A percentile compares a stretch with the other conserved stretches of the same genome.
Evolutionary conservation across 2,888 invertebrate genomes (phyloP).

Genomic region (Steinernema hermaphroditum): DNA sequence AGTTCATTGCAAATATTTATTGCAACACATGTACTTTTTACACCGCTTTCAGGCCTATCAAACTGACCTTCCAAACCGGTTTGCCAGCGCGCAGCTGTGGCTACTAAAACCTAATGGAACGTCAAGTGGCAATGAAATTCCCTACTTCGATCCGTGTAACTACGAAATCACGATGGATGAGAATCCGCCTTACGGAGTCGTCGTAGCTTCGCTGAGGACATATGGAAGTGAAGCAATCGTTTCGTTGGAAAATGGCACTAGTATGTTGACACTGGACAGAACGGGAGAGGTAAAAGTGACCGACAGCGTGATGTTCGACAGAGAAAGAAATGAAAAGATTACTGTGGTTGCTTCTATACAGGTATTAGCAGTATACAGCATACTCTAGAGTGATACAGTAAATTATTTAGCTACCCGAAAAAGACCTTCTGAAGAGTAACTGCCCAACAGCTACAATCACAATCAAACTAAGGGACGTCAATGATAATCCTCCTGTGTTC

Average conservation of each 20-base stretch:
- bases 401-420: not conserved
- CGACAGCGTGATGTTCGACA: not conserved
- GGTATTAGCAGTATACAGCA: not conserved
- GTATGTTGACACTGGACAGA: not conserved
- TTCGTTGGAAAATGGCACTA: not conserved
- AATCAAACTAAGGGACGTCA: conserved; percentile 58
- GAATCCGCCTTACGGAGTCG: conserved; percentile 4
- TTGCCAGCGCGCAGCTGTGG: not conserved
- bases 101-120: not conserved
- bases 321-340: conserved; percentile 2
- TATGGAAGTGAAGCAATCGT: not conserved
- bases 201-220: not conserved
- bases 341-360: not conserved
- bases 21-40: too few relatives aligned
- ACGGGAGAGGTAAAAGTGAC: not conserved
- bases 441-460: conserved; percentile 49
- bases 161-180: conserved; percentile 13
- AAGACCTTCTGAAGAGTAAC: not conserved
- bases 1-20: too few relatives aligned
- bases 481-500: conserved; percentile 63
- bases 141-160: conserved; percentile 13
- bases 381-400: not conserved
- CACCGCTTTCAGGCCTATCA: not conserved
- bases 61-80: not conserved
- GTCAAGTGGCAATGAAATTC: not conserved